A percentile compares a stretch with the other conserved stretches of the same genome.
Evolutionary conservation across 1,140 invertebrate species (phyloP).

Genomic region (Solen grandis): DNA sequence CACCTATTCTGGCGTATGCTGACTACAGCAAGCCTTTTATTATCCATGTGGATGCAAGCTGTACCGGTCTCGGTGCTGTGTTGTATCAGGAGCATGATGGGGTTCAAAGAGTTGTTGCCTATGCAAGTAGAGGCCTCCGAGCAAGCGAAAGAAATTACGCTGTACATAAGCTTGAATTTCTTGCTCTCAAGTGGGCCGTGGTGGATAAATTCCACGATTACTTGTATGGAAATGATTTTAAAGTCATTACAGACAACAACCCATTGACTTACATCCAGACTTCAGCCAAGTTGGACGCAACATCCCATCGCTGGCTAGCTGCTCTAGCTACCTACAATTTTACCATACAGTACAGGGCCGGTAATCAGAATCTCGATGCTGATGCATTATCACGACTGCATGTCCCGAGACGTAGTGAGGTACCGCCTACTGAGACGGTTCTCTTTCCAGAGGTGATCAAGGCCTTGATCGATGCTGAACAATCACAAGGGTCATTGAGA

Average conservation of each 20-base stretch:
- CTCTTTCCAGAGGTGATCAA: too few relatives aligned
- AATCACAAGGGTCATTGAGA: background rate
- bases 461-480: background rate
- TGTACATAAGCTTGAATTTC: too few relatives aligned
- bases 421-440: too few relatives aligned
- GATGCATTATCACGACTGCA: constrained; percentile 23
- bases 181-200: constrained; percentile 40
- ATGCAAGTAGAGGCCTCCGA: constrained; percentile 44
- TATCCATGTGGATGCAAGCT: constrained; percentile 17
- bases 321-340: constrained; percentile 17
- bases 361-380: constrained; percentile 32
- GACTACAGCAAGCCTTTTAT: constrained; percentile 10
- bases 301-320: constrained; percentile 37
- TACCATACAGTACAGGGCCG: constrained; percentile 18
- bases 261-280: constrained; percentile 35
- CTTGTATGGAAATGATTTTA: constrained; percentile 45
- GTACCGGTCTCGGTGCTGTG: too few relatives aligned
- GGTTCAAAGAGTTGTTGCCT: constrained; percentile 54
- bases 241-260: too few relatives aligned
- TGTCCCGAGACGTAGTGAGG: too few relatives aligned
- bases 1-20: too few relatives aligned
- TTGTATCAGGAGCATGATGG: constrained; percentile 62
- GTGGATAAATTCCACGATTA: constrained; percentile 51
- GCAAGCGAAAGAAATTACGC: constrained; percentile 49
- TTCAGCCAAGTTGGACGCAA: constrained; percentile 25